Evolutionary conservation across 2,797 vertebrate genomes (phyloP).

Genomic region (Choloepus didactylus): DNA sequence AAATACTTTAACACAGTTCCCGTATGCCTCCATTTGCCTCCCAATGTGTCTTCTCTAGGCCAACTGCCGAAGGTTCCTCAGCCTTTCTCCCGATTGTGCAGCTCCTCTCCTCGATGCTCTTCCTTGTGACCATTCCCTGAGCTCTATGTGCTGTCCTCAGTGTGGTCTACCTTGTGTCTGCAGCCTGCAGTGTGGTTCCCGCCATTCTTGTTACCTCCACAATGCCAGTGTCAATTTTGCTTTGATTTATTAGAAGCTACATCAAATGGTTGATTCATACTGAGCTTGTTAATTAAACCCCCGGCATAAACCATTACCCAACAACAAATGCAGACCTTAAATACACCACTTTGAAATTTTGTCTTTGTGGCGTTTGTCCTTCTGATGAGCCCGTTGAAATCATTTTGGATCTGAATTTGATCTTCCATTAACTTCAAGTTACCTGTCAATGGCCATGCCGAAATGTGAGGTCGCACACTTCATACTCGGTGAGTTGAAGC

Average conservation of each 20-base stretch:
- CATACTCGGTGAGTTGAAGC: neutral
- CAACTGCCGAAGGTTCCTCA: neutral
- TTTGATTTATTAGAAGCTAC: conserved; percentile 4
- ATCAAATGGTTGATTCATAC: neutral
- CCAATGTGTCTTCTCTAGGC: too few species aligned
- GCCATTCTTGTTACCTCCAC: neutral
- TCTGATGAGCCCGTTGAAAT: neutral
- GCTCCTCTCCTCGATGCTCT: neutral
- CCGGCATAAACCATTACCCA: neutral
- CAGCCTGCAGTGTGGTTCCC: neutral
- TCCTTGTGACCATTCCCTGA: neutral
- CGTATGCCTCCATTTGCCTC: too few species aligned
- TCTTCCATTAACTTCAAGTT: neutral
- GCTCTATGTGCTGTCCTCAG: accelerated
- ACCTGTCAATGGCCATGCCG: neutral
- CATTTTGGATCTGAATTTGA: neutral
- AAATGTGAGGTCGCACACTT: neutral
- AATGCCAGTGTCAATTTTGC: neutral
- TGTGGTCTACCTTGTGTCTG: neutral
- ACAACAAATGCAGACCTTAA: neutral
- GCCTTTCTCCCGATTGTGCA: neutral
- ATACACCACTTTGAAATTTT: neutral
- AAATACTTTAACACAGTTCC: neutral
- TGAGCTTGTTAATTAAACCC: neutral
- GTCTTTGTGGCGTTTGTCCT: neutral